Evolutionary conservation across 92 coral and sea anemone species (phyloP), one percentile per base, ranked within the genome.

Genomic region (Heteractis magnifica): DNA sequence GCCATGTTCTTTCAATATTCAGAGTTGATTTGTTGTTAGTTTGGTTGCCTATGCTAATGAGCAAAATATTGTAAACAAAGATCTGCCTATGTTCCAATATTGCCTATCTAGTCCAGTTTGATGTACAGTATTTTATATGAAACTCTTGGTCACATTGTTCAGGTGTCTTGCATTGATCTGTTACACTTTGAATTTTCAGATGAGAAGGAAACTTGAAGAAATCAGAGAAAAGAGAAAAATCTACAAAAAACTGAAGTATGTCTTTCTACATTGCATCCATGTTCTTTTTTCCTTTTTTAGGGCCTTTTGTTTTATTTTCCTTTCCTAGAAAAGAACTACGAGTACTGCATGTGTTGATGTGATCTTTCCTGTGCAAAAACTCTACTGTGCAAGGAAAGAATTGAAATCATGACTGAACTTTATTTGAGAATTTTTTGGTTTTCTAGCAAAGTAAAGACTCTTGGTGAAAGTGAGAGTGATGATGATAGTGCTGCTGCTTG

Each of bases 191-290:
- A 81, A 49, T 76, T 58, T 77, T n/a, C 72, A 95, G 98, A 91
- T 93, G 84, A 93, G 91, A 85, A 92, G 95, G 51, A 95, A 92
- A 78, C 89, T 95, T 52, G 93, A 93, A 78, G 98, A 93, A 90
- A 95, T 95, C 65, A 90, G 88, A 77, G 97, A 95, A 82, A 95
- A 95, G 65, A 90, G 98, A 83, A 86, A 92, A 78, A 84, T 95
- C 68, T 84, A 93, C 83, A 94, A 93, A 79, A 95, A 95, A 80
- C 87, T 95, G 52, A 89, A 87, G 98, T 95, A 73, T 79, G 97
- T 83, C 18, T 34, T 15, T 23, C 5, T 10, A 18, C 16, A 21
- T 26, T 62, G 23, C 11, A 0, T 13, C 23, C n/a, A 23, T 75
- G 52, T 7, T 75, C 11, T 75, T 75, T 8, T 23, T 8, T 23